Conservation (phyloP, 2,797 vertebrate genomes). For the Denticeps clupeoides region DNA sequence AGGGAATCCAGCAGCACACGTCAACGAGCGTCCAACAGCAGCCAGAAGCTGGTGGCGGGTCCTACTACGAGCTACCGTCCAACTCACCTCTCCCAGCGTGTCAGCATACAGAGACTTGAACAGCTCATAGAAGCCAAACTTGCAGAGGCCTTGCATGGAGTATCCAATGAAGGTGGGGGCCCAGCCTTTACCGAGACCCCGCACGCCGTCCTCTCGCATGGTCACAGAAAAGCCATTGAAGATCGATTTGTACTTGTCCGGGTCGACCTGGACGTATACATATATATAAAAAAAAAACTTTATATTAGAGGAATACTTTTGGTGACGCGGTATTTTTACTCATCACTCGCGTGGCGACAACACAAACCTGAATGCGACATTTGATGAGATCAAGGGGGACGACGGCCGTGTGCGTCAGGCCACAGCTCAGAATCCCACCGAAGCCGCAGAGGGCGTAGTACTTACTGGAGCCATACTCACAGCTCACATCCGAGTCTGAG, state of each 20-base stretch:
- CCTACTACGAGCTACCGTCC: neutral
- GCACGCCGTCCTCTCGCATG: constrained; percentile 78
- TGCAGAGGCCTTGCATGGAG: constrained; percentile 95
- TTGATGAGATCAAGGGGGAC: constrained; percentile 72
- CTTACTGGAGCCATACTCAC: constrained; percentile 62
- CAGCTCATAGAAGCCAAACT: constrained; percentile 95
- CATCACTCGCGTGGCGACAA: too few species aligned
- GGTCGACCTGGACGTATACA: constrained; percentile 83
- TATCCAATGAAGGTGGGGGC: constrained; percentile 93
- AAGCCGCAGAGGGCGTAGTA: constrained; percentile 71
- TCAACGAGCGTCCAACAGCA: too few species aligned
- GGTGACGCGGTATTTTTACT: too few species aligned
- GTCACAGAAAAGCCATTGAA: constrained; percentile 84
- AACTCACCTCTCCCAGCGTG: constrained; percentile 79
- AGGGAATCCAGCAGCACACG: too few species aligned
- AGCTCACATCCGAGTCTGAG: constrained; percentile 55
- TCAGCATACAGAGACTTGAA: constrained; percentile 90
- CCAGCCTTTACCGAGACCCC: constrained; percentile 91
- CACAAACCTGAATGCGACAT: constrained; percentile 70
- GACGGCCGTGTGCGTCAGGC: constrained; percentile 66
- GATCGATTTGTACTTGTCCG: constrained; percentile 88
- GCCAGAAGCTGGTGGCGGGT: neutral
- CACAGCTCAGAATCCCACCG: constrained; percentile 71
- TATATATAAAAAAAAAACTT: neutral
- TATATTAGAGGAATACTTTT: too few species aligned